Conservation (phyloP, 2,888 invertebrate genomes). For the Bibio marci region DNA sequence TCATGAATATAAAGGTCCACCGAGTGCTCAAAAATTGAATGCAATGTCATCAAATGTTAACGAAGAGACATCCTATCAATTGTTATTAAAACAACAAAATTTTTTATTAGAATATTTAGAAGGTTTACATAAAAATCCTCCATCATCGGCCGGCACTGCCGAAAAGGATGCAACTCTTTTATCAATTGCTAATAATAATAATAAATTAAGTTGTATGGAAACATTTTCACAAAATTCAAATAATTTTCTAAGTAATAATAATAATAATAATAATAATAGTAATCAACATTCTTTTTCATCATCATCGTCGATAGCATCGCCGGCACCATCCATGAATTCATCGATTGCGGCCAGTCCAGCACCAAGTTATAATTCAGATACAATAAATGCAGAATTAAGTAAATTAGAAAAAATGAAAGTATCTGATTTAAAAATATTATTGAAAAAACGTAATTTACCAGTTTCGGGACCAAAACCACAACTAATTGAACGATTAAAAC, state of each 20-base stretch:
- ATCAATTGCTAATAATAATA: background rate
- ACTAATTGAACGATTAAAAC: slow-evolving; percentile 76
- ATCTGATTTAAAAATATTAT: slow-evolving; percentile 82
- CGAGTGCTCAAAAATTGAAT: slow-evolving; percentile 59
- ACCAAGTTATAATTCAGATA: slow-evolving; percentile 22
- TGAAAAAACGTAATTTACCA: slow-evolving; percentile 82
- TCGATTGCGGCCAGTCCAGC: slow-evolving; percentile 26
- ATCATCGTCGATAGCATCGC: slow-evolving; percentile 31
- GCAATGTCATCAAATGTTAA: slow-evolving; percentile 31
- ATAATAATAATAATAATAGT: slow-evolving; percentile 12
- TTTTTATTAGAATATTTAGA: slow-evolving; percentile 82
- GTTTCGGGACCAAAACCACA: slow-evolving; percentile 95
- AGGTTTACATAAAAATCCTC: slow-evolving; percentile 66
- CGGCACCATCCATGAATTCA: slow-evolving; percentile 34
- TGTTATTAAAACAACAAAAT: slow-evolving; percentile 77
- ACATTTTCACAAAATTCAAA: slow-evolving; percentile 11
- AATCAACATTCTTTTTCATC: slow-evolving; percentile 8
- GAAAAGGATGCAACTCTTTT: slow-evolving; percentile 5
- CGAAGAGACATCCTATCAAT: slow-evolving; percentile 71
- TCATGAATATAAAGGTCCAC: slow-evolving; percentile 91
- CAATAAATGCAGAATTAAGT: slow-evolving; percentile 27
- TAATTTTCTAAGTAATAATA: slow-evolving; percentile 10
- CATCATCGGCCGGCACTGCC: slow-evolving; percentile 39
- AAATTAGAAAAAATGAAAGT: slow-evolving; percentile 93
- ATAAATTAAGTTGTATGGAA: too few relatives aligned